Percentiles rank a stretch among this genome's conserved stretches.
Conservation (phyloP, 2,113 vertebrate genomes). For the Heterocephalus glaber region DNA sequence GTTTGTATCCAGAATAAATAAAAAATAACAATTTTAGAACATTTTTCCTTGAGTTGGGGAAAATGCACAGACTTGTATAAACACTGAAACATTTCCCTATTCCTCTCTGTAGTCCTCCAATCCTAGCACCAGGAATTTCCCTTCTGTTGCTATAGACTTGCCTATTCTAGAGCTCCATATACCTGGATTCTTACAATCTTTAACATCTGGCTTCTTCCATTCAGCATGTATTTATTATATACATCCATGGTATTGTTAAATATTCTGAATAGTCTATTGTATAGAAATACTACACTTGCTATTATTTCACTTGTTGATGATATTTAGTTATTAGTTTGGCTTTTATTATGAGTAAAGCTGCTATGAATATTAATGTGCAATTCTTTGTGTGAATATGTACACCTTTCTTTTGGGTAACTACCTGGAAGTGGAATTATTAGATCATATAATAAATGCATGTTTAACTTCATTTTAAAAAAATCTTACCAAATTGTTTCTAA, state of each 20-base stretch:
- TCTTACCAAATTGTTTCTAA: background rate
- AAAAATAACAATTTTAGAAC: background rate
- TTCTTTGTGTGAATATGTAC: background rate
- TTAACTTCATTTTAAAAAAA: background rate
- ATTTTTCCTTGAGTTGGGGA: background rate
- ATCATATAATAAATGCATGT: background rate
- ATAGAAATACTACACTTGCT: background rate
- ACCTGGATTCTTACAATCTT: background rate
- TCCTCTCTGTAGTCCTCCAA: background rate
- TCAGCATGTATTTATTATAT: background rate
- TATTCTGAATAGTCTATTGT: background rate
- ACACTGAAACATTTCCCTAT: background rate
- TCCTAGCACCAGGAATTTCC: background rate
- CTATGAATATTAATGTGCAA: background rate
- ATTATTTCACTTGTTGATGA: background rate
- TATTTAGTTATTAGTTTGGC: background rate
- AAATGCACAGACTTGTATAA: background rate
- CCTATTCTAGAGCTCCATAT: background rate
- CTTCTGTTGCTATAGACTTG: background rate
- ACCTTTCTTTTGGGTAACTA: background rate
- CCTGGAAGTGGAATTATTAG: background rate
- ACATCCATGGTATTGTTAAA: background rate
- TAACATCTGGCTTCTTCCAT: background rate
- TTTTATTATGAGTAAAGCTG: background rate
- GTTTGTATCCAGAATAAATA: background rate